Conservation (phyloP, 2,888 invertebrate genomes). For the Noctua janthe region DNA sequence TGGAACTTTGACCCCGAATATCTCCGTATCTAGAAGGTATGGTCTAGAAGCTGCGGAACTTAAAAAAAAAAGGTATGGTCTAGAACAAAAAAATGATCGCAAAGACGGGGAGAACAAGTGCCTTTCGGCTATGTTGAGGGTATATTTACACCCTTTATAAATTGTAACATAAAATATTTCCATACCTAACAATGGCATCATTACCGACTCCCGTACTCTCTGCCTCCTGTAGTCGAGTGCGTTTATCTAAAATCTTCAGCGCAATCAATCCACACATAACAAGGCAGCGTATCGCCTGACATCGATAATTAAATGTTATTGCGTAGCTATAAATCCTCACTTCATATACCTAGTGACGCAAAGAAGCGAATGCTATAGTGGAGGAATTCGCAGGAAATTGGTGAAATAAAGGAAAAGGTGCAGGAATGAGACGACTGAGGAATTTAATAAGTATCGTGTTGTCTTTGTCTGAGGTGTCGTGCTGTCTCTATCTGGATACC, state of each 20-base stretch:
- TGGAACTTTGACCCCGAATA: too few relatives aligned
- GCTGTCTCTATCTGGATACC: conserved; percentile 27
- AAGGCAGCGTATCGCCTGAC: conserved; percentile 64
- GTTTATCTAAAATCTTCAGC: conserved; percentile 41
- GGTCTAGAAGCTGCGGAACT: too few relatives aligned
- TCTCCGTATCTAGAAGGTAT: too few relatives aligned
- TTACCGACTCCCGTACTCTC: not conserved
- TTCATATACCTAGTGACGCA: conserved; percentile 57
- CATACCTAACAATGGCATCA: not conserved
- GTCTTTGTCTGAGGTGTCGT: conserved; percentile 25
- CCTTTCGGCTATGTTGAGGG: too few relatives aligned
- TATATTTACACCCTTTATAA: too few relatives aligned
- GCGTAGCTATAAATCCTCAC: conserved; percentile 68
- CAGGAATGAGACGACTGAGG: conserved; percentile 36
- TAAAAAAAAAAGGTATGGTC: too few relatives aligned
- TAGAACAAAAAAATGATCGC: too few relatives aligned
- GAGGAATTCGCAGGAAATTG: conserved; percentile 21
- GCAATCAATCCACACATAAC: conserved; percentile 56
- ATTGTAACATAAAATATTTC: too few relatives aligned
- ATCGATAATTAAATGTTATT: conserved; percentile 76
- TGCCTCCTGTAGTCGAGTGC: not conserved
- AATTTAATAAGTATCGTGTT: conserved; percentile 48
- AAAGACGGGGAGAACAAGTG: too few relatives aligned
- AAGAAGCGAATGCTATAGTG: conserved; percentile 38
- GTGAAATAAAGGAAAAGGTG: conserved; percentile 33